These are phyloP conservation scores for Oplegnathus fasciatus DNA, from an alignment of 2,113 vertebrate genomes.

Conservation along the genomic window DNA sequence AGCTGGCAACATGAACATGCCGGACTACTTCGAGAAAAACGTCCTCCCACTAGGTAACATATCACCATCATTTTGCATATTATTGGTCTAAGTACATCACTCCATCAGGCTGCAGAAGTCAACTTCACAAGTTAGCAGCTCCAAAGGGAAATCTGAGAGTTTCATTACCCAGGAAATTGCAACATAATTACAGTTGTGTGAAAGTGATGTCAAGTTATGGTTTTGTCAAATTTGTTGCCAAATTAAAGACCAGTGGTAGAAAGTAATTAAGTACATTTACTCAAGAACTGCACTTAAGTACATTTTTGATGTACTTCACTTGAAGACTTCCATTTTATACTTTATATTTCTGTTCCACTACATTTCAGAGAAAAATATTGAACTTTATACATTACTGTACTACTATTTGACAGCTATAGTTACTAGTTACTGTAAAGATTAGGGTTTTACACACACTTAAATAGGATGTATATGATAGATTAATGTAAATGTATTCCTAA, in stretches of 20 bases:
- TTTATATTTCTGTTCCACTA: neutral
- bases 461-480: neutral
- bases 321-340: neutral
- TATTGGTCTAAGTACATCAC: neutral
- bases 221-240: neutral
- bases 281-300: neutral
- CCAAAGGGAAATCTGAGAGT: neutral
- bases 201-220: neutral
- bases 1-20: slow-evolving; percentile 69
- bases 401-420: neutral
- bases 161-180: neutral
- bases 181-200: too few species aligned
- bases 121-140: neutral
- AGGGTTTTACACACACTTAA: neutral
- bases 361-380: too few species aligned
- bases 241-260: neutral
- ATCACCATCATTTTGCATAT: neutral
- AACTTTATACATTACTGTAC: too few species aligned
- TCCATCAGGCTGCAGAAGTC: neutral
- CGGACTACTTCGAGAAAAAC: slow-evolving; percentile 64
- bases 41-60: slow-evolving; percentile 67
- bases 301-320: neutral
- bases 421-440: neutral
- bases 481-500: neutral
- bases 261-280: neutral